phyloP scores from a whole-genome alignment of 1,140 invertebrate species.

The Probaryconus sp. region DNA sequence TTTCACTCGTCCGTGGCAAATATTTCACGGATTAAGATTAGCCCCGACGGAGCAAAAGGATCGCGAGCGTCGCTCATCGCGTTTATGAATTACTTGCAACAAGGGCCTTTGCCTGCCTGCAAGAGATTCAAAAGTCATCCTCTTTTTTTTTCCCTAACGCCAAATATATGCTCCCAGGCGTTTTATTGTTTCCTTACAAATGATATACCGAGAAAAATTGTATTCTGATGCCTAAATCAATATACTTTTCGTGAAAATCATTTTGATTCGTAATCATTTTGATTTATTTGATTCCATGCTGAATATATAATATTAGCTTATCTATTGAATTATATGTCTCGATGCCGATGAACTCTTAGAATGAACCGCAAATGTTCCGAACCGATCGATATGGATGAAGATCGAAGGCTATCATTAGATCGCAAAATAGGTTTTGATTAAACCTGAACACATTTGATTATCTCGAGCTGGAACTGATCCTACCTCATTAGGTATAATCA shows the following conservation, averaged over 20 bases:
- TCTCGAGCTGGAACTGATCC: conserved; percentile 25
- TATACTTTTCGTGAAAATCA: too few species aligned
- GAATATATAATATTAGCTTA: too few species aligned
- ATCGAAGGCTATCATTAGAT: conserved; percentile 11
- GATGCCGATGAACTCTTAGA: too few species aligned
- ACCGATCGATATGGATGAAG: conserved; percentile 13
- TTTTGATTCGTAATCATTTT: too few species aligned
- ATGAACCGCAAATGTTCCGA: conserved; percentile 1
- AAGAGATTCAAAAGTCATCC: conserved; percentile 34
- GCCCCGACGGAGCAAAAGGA: conserved; percentile 30
- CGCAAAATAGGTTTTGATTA: conserved; percentile 24
- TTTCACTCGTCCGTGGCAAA: conserved; percentile 60
- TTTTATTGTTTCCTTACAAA: conserved; percentile 15
- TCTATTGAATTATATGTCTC: too few species aligned
- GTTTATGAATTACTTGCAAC: conserved; percentile 49
- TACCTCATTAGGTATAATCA: conserved; percentile 33
- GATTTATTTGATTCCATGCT: too few species aligned
- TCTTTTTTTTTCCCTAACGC: conserved; percentile 14
- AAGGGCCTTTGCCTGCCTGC: conserved; percentile 23
- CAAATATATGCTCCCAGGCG: conserved; percentile 9
- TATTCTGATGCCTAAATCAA: too few species aligned
- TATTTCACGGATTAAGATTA: conserved; percentile 71
- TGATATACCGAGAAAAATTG: conserved; percentile 7
- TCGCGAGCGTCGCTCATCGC: conserved; percentile 14
- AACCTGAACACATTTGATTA: conserved; percentile 5